Evolutionary conservation across 2,797 vertebrate genomes (phyloP).

Genomic region (Myiothlypis chrysogaster): DNA sequence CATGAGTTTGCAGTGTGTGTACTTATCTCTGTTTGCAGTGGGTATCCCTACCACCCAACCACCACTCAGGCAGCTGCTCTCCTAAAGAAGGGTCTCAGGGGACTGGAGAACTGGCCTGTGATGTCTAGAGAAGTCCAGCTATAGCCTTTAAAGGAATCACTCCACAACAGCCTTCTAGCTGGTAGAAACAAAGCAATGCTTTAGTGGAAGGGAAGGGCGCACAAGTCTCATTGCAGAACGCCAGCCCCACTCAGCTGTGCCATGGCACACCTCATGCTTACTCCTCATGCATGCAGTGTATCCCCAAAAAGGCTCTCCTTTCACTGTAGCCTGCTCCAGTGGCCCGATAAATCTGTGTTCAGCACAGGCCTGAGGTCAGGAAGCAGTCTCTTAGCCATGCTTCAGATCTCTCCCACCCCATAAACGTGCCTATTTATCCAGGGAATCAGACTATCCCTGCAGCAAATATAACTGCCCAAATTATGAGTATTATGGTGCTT

Average conservation of each 20-base stretch:
- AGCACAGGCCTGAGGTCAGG: neutral
- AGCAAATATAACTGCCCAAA: neutral
- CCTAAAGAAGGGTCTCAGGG: neutral
- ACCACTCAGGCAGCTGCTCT: accelerated
- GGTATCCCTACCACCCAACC: neutral
- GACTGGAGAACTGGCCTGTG: neutral
- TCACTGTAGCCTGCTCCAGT: neutral
- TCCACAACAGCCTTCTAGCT: neutral
- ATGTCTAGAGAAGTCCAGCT: neutral
- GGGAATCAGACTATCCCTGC: neutral
- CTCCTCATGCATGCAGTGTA: neutral
- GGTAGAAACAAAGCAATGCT: neutral
- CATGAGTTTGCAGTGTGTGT: accelerated
- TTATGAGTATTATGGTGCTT: neutral
- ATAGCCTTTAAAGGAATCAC: neutral
- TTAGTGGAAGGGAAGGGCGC: neutral
- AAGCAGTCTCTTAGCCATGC: neutral
- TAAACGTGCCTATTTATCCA: neutral
- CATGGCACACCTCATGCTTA: neutral
- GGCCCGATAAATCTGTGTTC: neutral
- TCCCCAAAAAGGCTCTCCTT: neutral
- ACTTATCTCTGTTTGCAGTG: neutral
- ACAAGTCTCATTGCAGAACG: neutral
- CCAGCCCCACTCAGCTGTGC: neutral
- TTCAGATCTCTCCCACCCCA: neutral